A percentile compares a stretch with the other conserved stretches of the same genome.
Conservation (phyloP, 2,888 invertebrate genomes). For the Lithophane socia region DNA sequence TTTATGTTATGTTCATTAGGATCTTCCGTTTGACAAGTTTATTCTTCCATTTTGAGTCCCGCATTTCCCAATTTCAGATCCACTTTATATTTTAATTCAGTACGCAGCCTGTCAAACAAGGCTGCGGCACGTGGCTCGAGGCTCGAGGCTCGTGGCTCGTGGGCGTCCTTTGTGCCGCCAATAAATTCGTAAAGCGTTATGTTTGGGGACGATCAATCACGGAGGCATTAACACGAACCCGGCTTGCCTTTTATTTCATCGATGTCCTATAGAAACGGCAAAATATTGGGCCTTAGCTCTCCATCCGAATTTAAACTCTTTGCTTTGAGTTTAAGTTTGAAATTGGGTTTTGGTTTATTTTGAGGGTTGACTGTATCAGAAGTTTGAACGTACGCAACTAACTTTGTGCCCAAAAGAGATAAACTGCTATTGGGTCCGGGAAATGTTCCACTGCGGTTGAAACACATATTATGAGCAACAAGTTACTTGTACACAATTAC, state of each 20-base stretch:
- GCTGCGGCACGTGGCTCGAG: slow-evolving; percentile 17
- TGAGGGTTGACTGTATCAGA: slow-evolving; percentile 25
- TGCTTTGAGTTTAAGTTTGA: not conserved
- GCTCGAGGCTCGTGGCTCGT: slow-evolving; percentile 4
- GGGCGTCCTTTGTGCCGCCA: slow-evolving; percentile 38
- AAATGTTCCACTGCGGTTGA: slow-evolving; percentile 39
- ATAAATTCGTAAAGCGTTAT: slow-evolving; percentile 59
- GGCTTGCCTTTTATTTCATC: slow-evolving; percentile 58
- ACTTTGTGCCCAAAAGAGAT: slow-evolving; percentile 53
- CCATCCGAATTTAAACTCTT: slow-evolving; percentile 32
- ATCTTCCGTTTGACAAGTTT: not conserved
- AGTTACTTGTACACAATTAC: slow-evolving; percentile 50
- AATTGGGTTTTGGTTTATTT: slow-evolving; percentile 11
- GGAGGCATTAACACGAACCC: slow-evolving; percentile 53
- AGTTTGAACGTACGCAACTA: slow-evolving; percentile 42
- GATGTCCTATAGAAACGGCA: slow-evolving; percentile 41
- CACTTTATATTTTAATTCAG: slow-evolving; percentile 49
- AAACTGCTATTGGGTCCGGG: slow-evolving; percentile 40
- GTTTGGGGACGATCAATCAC: slow-evolving; percentile 63
- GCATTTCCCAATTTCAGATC: slow-evolving; percentile 23
- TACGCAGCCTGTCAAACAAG: slow-evolving; percentile 27
- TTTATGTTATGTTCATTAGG: not conserved
- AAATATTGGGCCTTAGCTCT: slow-evolving; percentile 27
- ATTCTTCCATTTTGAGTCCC: slow-evolving; percentile 2
- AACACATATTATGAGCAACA: slow-evolving; percentile 56